phyloP scores from a whole-genome alignment of 2,888 invertebrate genomes.

The Baronia brevicornis region DNA sequence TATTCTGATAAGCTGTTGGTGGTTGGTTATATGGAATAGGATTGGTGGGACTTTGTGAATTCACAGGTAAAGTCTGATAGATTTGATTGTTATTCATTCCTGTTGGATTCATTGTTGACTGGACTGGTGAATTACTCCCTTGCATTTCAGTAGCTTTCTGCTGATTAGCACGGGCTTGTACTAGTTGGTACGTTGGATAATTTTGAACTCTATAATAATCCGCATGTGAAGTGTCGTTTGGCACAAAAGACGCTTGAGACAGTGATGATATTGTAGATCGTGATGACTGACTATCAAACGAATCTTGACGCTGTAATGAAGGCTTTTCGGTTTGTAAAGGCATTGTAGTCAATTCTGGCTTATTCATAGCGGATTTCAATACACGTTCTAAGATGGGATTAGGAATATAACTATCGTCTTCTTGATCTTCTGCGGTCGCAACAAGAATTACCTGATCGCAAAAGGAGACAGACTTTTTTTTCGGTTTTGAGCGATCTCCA shows the following conservation, averaged over 20 bases:
- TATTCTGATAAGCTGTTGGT: slow-evolving; percentile 47
- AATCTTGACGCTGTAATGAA: slow-evolving; percentile 63
- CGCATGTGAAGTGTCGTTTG: slow-evolving; percentile 45
- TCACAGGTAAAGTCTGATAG: slow-evolving; percentile 52
- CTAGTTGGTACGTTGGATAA: slow-evolving; percentile 53
- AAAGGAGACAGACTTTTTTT: slow-evolving; percentile 96
- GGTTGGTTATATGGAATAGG: slow-evolving; percentile 61
- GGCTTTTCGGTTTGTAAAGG: slow-evolving; percentile 65
- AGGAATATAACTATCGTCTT: slow-evolving; percentile 92
- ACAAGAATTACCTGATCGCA: slow-evolving; percentile 95
- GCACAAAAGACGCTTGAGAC: slow-evolving; percentile 56
- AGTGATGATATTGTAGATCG: slow-evolving; percentile 67
- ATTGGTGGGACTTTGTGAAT: slow-evolving; percentile 41
- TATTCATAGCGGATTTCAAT: slow-evolving; percentile 85
- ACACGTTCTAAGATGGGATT: slow-evolving; percentile 93
- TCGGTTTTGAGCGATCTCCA: slow-evolving; percentile 77
- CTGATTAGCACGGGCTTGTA: slow-evolving; percentile 46
- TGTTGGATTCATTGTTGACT: slow-evolving; percentile 41
- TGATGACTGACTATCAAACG: slow-evolving; percentile 68
- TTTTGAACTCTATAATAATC: slow-evolving; percentile 60
- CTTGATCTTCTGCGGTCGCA: slow-evolving; percentile 93
- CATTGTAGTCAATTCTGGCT: slow-evolving; percentile 76
- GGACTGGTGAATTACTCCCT: slow-evolving; percentile 45
- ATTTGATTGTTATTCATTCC: slow-evolving; percentile 43
- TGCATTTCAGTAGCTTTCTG: slow-evolving; percentile 51